phyloP scores from a whole-genome alignment of 2,888 invertebrate species.

The Diogma glabrata region DNA sequence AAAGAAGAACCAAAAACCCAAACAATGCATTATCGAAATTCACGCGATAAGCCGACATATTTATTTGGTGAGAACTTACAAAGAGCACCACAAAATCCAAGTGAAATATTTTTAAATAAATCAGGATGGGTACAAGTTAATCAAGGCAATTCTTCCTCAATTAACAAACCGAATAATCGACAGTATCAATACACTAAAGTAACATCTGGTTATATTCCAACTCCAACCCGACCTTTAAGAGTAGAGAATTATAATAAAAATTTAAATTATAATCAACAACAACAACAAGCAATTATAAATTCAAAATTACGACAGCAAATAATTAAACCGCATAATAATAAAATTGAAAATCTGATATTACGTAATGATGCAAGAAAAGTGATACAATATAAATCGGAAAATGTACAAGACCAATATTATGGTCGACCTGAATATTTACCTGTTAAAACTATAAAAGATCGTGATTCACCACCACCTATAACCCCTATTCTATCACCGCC shows the following conservation, averaged over 20 bases:
- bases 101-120: conserved; percentile 35
- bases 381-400: neutral
- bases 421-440: conserved; percentile 36
- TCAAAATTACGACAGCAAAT: neutral
- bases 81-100: conserved; percentile 20
- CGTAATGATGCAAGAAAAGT: conserved; percentile 28
- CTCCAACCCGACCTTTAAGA: neutral
- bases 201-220: conserved; percentile 8
- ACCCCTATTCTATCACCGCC: conserved; percentile 60
- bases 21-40: conserved; percentile 34
- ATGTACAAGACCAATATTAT: neutral
- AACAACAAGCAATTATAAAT: neutral
- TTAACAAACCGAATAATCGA: conserved; percentile 22
- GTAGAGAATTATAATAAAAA: conserved; percentile 8
- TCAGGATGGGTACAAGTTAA: conserved; percentile 42
- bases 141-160: conserved; percentile 20
- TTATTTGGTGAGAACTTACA: conserved; percentile 31
- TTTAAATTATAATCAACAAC: neutral
- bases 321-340: conserved; percentile 16
- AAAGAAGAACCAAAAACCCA: conserved; percentile 2
- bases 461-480: conserved; percentile 48
- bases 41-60: conserved; percentile 31
- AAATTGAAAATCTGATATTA: conserved; percentile 35
- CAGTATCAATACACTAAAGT: conserved; percentile 20
- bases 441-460: conserved; percentile 30